Base-by-base conservation (phyloP, 1,140 invertebrate genomes). In the Ctenoplectra terminalis region DNA sequence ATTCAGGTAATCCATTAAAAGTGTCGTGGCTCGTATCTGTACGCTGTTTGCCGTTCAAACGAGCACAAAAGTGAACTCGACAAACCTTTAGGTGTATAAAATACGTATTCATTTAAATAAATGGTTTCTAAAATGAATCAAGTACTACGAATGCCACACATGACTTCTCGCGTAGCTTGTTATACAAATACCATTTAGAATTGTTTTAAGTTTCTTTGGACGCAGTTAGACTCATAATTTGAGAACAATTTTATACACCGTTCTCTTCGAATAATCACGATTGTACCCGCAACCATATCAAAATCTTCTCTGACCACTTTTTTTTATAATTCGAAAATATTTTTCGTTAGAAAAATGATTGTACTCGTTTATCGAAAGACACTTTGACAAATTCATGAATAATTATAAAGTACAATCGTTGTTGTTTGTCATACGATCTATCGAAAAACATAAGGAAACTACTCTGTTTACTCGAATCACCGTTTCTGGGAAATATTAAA, bases 401-500 rank as follows among this genome's bases (percentile, higher is more conserved):
- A n/a, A 37, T 31, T 9, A 75, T 26, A 17, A 64, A 40, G 31
- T 40, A 61, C 58, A 75, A 75, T 63, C 58, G 34, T 43, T 34
- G 34, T 43, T 34, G 48, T 43, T 67, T 5, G 46, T 29, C 29
- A 0, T 15, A 7, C 20, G 23, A 11, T 46, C 13, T 8, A 31
- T n/a, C 17, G 3, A 2, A 23, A 40, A 26, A 64, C 40, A 40
- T 29, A 29, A n/a, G 31, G 1, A 29, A 37, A 2, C 20, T 34
- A 6, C 29, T 20, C 20, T 31, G 37, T 26, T 1, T 58, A 52
- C 26, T 34, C 40, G 43, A 52, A 79, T 71, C 52, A 71, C 34
- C n/a, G 43, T 78, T 71, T 60, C 43, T 29, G 26, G 50, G 4
- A 17, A 78, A 71, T 31, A 40, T 31, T 72, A 72, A 61, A 80